phyloP scores from a whole-genome alignment of 2,113 vertebrate genomes.

The Blennius ocellaris region DNA sequence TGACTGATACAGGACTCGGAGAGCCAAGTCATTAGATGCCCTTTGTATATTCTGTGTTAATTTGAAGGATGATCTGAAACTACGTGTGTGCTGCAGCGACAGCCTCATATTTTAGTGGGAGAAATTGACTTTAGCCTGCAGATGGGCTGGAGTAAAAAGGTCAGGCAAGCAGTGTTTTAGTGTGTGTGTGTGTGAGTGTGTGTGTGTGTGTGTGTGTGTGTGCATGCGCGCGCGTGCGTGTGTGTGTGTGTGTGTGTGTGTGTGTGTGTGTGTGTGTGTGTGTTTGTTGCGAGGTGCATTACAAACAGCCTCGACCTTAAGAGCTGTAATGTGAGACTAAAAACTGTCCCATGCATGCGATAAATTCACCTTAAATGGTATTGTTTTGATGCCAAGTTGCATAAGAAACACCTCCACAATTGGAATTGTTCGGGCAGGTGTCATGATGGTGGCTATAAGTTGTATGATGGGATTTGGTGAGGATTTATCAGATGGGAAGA shows the following conservation, averaged over 20 bases:
- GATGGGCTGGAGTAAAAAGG: slow-evolving; percentile 9
- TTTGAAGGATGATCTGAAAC: slow-evolving; percentile 6
- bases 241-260: not conserved
- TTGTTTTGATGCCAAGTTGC: not conserved
- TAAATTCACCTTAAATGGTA: not conserved
- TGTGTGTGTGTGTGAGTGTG: not conserved
- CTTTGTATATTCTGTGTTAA: not conserved
- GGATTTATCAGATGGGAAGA: not conserved
- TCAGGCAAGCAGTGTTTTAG: slow-evolving; percentile 4
- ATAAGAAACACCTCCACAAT: not conserved
- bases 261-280: too few relatives aligned
- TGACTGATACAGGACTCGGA: slow-evolving; percentile 13
- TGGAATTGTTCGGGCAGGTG: not conserved
- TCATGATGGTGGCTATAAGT: not conserved
- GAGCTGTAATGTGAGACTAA: slow-evolving; percentile 3
- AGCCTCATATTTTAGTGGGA: slow-evolving; percentile 4
- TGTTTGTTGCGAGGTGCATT: not conserved
- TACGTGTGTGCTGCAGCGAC: slow-evolving; percentile 3
- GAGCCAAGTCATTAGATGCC: slow-evolving; percentile 6
- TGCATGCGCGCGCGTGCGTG: too few relatives aligned
- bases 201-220: too few relatives aligned
- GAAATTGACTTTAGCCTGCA: slow-evolving; percentile 10
- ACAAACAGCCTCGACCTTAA: not conserved
- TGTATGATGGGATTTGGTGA: not conserved
- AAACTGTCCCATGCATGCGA: not conserved